Evolutionary conservation across 1,140 invertebrate species (phyloP).

Genomic region (Neuroterus valhalla): DNA sequence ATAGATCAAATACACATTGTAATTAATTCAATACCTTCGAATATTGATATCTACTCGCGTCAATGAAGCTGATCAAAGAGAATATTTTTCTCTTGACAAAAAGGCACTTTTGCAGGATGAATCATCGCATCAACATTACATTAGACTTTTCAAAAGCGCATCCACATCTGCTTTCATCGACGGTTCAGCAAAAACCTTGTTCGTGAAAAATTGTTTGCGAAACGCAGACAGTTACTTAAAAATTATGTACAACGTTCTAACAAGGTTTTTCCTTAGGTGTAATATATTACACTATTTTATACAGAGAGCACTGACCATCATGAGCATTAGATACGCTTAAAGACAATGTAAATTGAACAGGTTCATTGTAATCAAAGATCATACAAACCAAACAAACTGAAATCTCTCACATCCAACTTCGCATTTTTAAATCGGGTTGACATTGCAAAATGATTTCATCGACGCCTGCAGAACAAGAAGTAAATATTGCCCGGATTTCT

Average conservation of each 20-base stretch:
- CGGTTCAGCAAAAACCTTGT: not conserved
- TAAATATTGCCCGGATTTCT: constrained; percentile 1
- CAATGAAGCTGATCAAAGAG: constrained; percentile 3
- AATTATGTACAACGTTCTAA: constrained; percentile 15
- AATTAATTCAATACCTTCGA: not conserved
- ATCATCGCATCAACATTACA: not conserved
- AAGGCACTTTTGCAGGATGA: constrained; percentile 21
- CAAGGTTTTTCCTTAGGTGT: not conserved
- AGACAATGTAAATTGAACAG: too few relatives aligned
- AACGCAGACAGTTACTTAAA: not conserved
- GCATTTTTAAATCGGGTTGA: too few relatives aligned
- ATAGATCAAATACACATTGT: not conserved
- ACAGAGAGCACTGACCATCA: not conserved
- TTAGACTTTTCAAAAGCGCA: constrained; percentile 17
- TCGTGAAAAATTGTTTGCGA: not conserved
- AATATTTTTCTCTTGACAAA: not conserved
- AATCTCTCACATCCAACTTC: not conserved
- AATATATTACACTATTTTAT: not conserved
- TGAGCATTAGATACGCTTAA: not conserved
- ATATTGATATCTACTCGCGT: constrained; percentile 5
- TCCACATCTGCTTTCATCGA: constrained; percentile 2
- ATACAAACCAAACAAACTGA: not conserved
- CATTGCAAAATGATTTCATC: too few relatives aligned
- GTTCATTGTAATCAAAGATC: too few relatives aligned
- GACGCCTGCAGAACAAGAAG: not conserved